Evolutionary conservation across 2,113 vertebrate species (phyloP).

Genomic region (Canis aureus): DNA sequence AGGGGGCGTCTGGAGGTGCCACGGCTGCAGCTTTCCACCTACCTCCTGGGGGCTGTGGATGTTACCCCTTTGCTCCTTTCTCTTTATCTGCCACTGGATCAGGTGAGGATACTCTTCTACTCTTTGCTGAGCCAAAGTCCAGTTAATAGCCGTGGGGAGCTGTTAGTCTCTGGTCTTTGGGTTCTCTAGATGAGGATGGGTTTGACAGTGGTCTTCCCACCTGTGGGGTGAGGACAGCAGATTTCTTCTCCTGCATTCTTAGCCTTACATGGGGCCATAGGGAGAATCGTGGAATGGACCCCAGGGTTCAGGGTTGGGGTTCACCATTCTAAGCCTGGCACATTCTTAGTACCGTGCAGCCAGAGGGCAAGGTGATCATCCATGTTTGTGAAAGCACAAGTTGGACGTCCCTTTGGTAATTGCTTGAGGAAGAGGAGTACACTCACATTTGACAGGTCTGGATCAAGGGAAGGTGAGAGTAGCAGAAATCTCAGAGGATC

Average conservation of each 20-base stretch:
- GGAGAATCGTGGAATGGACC: background rate
- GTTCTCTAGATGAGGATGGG: background rate
- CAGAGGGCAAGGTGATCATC: background rate
- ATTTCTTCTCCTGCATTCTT: background rate
- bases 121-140: slow-evolving; percentile 8
- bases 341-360: background rate
- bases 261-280: background rate
- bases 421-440: background rate
- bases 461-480: background rate
- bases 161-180: background rate
- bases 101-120: background rate
- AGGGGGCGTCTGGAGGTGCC: accelerated
- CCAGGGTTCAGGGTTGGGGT: background rate
- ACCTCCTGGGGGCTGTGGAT: background rate
- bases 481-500: background rate
- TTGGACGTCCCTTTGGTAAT: background rate
- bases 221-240: background rate
- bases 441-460: background rate
- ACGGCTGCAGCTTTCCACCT: background rate
- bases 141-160: background rate
- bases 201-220: background rate
- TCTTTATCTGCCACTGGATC: background rate
- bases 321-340: background rate
- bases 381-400: background rate
- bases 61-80: background rate